These are phyloP conservation scores for Cataglyphis altisquamis DNA, from an alignment of 2,888 invertebrate species.

Conservation along the genomic window DNA sequence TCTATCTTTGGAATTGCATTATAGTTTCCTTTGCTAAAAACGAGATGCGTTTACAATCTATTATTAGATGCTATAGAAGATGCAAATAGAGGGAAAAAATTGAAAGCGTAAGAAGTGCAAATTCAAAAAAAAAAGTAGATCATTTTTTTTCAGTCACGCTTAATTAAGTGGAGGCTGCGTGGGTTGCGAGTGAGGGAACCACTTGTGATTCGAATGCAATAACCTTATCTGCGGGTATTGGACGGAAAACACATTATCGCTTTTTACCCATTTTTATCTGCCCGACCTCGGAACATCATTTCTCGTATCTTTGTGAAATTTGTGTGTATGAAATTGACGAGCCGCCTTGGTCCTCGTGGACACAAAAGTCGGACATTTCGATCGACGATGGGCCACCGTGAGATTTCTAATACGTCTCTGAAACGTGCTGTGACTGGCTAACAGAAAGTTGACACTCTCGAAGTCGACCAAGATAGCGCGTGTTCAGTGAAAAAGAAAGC, in stretches of 20 bases:
- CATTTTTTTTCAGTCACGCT: background rate
- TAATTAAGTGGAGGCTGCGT: conserved; percentile 25
- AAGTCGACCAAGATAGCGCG: conserved; percentile 41
- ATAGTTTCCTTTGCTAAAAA: background rate
- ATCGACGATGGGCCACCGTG: conserved; percentile 66
- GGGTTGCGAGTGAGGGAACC: background rate
- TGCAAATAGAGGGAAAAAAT: background rate
- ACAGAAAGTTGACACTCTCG: conserved; percentile 57
- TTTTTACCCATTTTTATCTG: background rate
- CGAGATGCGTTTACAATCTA: background rate
- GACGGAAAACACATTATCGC: conserved; percentile 24
- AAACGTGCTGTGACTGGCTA: conserved; percentile 63
- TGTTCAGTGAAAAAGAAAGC: conserved; percentile 57
- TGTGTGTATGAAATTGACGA: background rate
- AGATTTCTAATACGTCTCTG: conserved; percentile 73
- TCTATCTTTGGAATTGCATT: background rate
- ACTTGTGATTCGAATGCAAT: conserved; percentile 52
- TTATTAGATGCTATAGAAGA: background rate
- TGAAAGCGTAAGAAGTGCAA: background rate
- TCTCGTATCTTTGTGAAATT: background rate
- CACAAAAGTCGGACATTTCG: conserved; percentile 73
- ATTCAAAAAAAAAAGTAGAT: background rate
- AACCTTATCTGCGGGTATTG: conserved; percentile 53
- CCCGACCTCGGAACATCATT: background rate
- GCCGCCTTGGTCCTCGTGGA: conserved; percentile 1